Base-by-base conservation (phyloP, 2,888 invertebrate species). In the Diaphora mendica region DNA sequence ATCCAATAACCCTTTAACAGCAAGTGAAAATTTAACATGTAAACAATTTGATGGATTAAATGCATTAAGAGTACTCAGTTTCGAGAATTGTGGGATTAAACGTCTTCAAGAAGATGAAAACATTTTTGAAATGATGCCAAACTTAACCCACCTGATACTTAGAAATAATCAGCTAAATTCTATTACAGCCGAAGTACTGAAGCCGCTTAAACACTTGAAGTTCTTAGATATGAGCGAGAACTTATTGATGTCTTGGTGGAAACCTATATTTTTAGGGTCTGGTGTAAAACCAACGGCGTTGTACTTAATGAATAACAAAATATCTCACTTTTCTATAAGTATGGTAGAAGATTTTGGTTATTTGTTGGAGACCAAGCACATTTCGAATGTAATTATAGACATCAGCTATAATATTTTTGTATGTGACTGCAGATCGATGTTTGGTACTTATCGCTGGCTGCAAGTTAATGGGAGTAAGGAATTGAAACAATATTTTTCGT, bases 261-360 rank as follows among this genome's bases (percentile, higher is more conserved):
- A 91, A 48, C 92, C 95, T 2, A 77, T 96, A 70, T 96, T 97
- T 80, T 76, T 93, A n/a, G 80, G 87, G 0, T 89, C 94, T 0
- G 96, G 96, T 66, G 89, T 91, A 0, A 91, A 90, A 20, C 91
- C 96, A 7, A 82, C 83, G 20, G 91, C 86, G 51, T 74, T 96
- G 3, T 90, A 92, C 66, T 83, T 96, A n/a, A 92, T 90, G 13
- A 93, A 96, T 70, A 97, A 97, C 82, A 96, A 96, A 89, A 92
- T 97, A 75, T 93, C 96, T 33, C 94, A 95, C 80, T 93, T 97
- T 44, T 96, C 96, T 23, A 77, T 93, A 17, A 94, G 94, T n/a
- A 96, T 97, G 96, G 90, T 96, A 70, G 89, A 95, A 82, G 97
- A 97, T 85, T 95, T 96, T 51, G 88, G 89, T 51, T 94, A 92